Base-by-base conservation (phyloP, 2,888 invertebrate species). In the Yponomeuta evonymella region DNA sequence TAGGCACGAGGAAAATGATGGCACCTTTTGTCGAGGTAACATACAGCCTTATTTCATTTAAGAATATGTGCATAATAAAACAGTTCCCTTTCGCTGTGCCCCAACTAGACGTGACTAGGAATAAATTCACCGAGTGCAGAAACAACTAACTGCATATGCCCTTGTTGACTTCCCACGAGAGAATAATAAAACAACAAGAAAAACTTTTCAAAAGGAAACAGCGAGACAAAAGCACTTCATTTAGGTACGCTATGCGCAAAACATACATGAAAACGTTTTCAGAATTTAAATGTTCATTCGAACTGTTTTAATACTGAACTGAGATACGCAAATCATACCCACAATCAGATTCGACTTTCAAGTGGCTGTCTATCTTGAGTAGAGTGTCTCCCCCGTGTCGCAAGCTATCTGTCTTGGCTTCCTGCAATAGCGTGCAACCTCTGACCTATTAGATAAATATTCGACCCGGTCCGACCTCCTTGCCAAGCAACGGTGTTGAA, bases 131-230 rank as follows among this genome's bases (percentile, higher is more conserved):
- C 67, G 73, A 75, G 76, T 79, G 78, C 78, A 77, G 77, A 79
- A 79, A 78, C 78, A 79, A 78, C 78, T 78, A 79, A 78, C 78
- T 78, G 79, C 78, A 80, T 79, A 76, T 77, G 78, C 75, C 75
- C 76, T 72, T 75, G 51, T 72, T 75, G 15, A 58, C 15, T 58
- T 15, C 15, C 12, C 15, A 58, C 12, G 51, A 10, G 51, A 58
- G 51, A 58, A 58, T 58, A 58, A 58, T 58, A 15, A 58, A 15
- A 1, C 51, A 5, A 58, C 51, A 58, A 58, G 51, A 58, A 58
- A 58, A 58, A 15, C 43, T 43, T 43, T 58, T 12, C 15, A 15
- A 5, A 58, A 58, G 51, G 51, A 58, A 15, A 58, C 15, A 15
- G 8, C 4, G 15, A 58, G 15, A 58, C 51, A 58, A 15, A 58